These are phyloP conservation scores for Ariolimax columbianus DNA, from an alignment of 2,888 invertebrate species.

Conservation along the genomic window DNA sequence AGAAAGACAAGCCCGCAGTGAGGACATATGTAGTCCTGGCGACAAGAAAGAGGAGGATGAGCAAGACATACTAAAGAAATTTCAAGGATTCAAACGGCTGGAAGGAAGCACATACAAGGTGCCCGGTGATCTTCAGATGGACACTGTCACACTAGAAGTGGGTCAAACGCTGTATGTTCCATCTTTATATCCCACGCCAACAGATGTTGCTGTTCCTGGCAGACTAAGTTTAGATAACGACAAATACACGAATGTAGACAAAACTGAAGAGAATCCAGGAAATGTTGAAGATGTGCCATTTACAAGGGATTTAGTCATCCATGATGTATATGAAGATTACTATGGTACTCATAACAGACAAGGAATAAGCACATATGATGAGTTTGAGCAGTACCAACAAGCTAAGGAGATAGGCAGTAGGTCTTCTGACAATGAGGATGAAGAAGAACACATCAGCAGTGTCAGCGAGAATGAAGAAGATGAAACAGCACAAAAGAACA, in stretches of 20 bases:
- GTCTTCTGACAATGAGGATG: conserved; percentile 29
- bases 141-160: conserved; percentile 30
- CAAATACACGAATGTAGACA: background rate
- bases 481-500: background rate
- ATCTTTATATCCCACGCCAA: background rate
- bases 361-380: no score
- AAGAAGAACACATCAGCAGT: conserved; percentile 47
- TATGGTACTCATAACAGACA: background rate
- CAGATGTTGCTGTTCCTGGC: background rate
- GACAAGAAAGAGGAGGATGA: background rate
- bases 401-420: background rate
- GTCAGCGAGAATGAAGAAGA: conserved; percentile 46
- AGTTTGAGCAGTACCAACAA: background rate
- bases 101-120: conserved; percentile 4
- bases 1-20: background rate
- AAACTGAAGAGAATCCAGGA: background rate
- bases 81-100: background rate
- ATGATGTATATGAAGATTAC: background rate
- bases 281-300: background rate
- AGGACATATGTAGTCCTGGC: background rate
- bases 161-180: conserved; percentile 21
- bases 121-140: background rate
- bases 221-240: background rate
- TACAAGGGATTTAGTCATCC: background rate
- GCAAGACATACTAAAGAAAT: background rate